A percentile compares a stretch with the other conserved stretches of the same genome.
Conservation (phyloP, 2,797 vertebrate species). For the Synaphobranchus kaupii region DNA sequence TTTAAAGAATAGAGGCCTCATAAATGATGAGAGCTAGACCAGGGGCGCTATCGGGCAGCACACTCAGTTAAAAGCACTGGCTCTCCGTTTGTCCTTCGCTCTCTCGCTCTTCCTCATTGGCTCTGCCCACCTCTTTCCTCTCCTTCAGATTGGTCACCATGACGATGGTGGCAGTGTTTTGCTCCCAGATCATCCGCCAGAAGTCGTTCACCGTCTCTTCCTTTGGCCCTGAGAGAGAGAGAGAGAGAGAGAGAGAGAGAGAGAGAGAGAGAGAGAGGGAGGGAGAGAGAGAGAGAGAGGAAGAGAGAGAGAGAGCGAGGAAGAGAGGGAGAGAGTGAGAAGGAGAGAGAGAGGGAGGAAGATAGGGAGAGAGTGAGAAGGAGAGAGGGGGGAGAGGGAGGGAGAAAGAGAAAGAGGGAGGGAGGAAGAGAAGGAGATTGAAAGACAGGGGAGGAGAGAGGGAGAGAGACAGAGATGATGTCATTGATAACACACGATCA, state of each 20-base stretch:
- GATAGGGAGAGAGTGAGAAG: background rate
- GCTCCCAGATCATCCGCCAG: slow-evolving; percentile 99
- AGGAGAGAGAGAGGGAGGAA: slow-evolving; percentile 33
- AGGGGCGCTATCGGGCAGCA: too few relatives aligned
- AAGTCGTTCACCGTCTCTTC: slow-evolving; percentile 98
- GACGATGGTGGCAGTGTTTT: slow-evolving; percentile 96
- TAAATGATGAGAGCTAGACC: too few relatives aligned
- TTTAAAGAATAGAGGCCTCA: too few relatives aligned
- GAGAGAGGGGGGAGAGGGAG: too few relatives aligned
- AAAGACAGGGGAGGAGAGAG: too few relatives aligned
- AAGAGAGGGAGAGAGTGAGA: too few relatives aligned
- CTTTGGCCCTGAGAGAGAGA: slow-evolving; percentile 83
- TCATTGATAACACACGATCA: background rate
- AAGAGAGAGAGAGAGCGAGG: too few relatives aligned
- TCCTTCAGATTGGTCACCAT: slow-evolving; percentile 99
- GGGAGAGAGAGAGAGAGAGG: background rate
- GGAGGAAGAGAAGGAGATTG: background rate
- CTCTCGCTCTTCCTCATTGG: background rate
- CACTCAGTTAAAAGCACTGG: too few relatives aligned
- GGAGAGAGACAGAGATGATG: background rate
- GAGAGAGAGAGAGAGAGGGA: background rate
- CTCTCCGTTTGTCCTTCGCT: background rate
- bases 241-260: slow-evolving; percentile 10
- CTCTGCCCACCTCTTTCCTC: slow-evolving; percentile 85
- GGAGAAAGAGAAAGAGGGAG: background rate